Base-by-base conservation (phyloP, 2,888 invertebrate genomes). In the Heliconius ethilla region DNA sequence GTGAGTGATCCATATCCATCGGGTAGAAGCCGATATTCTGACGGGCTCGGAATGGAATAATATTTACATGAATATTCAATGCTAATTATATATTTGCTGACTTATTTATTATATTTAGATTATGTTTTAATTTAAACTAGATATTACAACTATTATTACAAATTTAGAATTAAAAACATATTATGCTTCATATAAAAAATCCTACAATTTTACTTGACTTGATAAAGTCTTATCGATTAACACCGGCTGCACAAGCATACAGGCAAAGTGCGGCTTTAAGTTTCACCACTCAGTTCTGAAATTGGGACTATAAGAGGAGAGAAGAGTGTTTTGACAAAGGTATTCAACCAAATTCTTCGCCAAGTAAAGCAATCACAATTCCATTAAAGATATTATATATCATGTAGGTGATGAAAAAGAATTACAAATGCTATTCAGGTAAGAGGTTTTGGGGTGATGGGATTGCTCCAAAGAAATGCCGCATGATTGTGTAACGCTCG, bases 401-500 rank as follows among this genome's bases (percentile, higher is more conserved):
- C 78, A 80, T 73, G 59, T 66, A 78, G 74, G 75, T 78, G 78
- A 76, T 82, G 79, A 82, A 76, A 77, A 75, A 37, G 70, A 72
- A 81, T 81, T 80, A 80, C 78, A 70, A 80, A 81, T 76, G 78
- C 80, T 78, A 79, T 75, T 70, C 79, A 80, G 79, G 80, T 79
- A 79, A 82, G 79, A 70, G 79, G 79, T 74, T 82, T 79, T 77
- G 67, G 73, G 78, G 76, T 77, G 81, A 82, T 78, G 75, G 75
- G 78, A 80, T 80, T 75, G 75, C 82, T 80, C 83, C 84, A 83
- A 83, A 83, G 84, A 86, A 85, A 87, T 87, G 85, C 83, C 81
- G 82, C 81, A 84, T 87, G 87, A 89, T 89, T 88, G 87, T 84
- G 81, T 84, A 84, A 83, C 84, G 83, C 82, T 81, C 85, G 82